Conservation (phyloP, 2,113 vertebrate species). For the Natator depressus region DNA sequence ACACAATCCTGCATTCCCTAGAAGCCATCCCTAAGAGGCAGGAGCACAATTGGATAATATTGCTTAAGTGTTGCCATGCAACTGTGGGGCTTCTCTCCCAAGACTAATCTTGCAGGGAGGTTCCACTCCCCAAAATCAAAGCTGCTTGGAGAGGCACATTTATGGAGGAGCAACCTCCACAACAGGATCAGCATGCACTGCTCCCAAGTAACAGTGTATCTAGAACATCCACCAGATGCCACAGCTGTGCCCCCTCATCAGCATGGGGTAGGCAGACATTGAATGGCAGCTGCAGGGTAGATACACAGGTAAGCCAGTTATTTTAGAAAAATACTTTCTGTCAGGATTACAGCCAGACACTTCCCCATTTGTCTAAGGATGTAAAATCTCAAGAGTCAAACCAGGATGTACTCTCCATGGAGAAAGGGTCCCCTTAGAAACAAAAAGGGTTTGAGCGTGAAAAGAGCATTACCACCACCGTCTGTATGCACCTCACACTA, state of each 20-base stretch:
- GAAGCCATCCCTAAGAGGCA: rapidly evolving
- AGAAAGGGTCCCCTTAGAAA: neutral
- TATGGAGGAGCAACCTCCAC: neutral
- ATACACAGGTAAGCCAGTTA: neutral
- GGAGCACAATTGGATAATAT: rapidly evolving
- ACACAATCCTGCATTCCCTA: rapidly evolving
- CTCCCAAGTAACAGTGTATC: neutral
- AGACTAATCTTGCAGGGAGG: neutral
- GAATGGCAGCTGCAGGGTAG: neutral
- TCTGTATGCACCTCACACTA: neutral
- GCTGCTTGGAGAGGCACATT: neutral
- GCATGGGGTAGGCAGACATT: neutral
- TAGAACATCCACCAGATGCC: neutral
- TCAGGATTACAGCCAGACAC: too few species aligned
- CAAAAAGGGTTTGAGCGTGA: too few species aligned
- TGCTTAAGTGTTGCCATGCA: rapidly evolving
- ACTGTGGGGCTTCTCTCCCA: neutral
- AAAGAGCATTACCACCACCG: neutral
- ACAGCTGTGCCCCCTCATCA: neutral
- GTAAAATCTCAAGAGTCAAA: neutral
- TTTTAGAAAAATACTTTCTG: neutral
- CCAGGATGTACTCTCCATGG: neutral
- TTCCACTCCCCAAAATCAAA: neutral
- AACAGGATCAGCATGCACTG: too few species aligned
- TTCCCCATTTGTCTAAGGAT: too few species aligned